phyloP scores from a whole-genome alignment of 2,113 vertebrate genomes.

The Apodemus speciosus region DNA sequence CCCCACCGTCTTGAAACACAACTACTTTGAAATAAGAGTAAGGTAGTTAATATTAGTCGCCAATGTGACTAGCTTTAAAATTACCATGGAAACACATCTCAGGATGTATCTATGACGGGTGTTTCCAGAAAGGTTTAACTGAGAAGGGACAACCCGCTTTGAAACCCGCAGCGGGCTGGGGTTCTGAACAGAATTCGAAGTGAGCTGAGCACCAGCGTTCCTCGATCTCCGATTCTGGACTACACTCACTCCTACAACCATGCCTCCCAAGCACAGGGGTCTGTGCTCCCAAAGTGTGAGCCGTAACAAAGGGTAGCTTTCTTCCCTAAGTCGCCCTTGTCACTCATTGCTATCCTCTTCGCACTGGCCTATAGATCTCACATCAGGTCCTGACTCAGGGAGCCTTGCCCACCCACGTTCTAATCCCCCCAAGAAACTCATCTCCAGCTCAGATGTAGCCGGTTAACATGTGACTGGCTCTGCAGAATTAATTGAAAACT shows the following conservation, averaged over 20 bases:
- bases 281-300: neutral
- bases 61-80: neutral
- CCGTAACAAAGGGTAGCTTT: neutral
- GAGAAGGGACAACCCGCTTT: neutral
- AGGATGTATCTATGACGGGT: neutral
- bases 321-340: neutral
- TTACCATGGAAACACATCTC: neutral
- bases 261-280: neutral
- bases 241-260: neutral
- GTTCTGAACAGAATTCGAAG: neutral
- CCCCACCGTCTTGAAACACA: neutral
- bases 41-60: neutral
- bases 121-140: neutral
- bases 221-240: neutral
- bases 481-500: constrained; percentile 58
- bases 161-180: neutral
- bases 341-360: neutral
- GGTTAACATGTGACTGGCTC: neutral
- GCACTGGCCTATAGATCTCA: neutral
- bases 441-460: neutral
- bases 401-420: neutral
- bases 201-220: neutral
- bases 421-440: neutral
- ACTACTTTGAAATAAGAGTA: neutral
- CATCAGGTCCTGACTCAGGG: neutral